Conservation (phyloP, 2,797 vertebrate species). For the Thaleichthys pacificus region DNA sequence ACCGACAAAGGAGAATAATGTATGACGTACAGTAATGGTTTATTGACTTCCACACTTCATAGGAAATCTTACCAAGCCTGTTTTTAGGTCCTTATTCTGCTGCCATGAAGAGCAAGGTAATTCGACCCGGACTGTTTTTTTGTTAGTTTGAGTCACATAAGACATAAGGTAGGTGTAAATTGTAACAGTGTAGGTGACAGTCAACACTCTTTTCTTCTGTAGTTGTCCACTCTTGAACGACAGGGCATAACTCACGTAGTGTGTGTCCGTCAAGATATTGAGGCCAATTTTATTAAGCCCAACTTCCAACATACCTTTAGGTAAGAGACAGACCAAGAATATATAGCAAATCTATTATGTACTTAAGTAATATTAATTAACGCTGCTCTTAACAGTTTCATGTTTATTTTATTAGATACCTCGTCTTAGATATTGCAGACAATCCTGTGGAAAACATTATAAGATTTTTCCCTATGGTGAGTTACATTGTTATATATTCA, state of each 20-base stretch:
- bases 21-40: not conserved
- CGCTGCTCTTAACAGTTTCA: not conserved
- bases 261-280: conserved; percentile 98
- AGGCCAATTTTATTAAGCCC: conserved; percentile 99
- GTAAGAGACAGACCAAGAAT: conserved; percentile 70
- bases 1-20: not conserved
- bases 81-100: conserved; percentile 98
- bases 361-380: not conserved
- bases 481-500: conserved; percentile 49
- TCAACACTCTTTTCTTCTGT: conserved; percentile 31
- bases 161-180: not conserved
- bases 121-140: not conserved
- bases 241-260: conserved; percentile 95
- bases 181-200: not conserved
- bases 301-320: conserved; percentile 97
- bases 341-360: not conserved
- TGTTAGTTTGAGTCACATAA: not conserved
- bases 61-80: conserved; percentile 98
- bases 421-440: conserved; percentile 99
- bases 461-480: conserved; percentile 93
- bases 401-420: conserved; percentile 81
- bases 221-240: conserved; percentile 93
- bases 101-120: conserved; percentile 99
- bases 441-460: conserved; percentile 99
- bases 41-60: conserved; percentile 29